A percentile compares a stretch with the other conserved stretches of the same genome.
These are phyloP conservation scores for Erpornis zantholeuca DNA, from an alignment of 2,113 vertebrate genomes.

Conservation along the genomic window DNA sequence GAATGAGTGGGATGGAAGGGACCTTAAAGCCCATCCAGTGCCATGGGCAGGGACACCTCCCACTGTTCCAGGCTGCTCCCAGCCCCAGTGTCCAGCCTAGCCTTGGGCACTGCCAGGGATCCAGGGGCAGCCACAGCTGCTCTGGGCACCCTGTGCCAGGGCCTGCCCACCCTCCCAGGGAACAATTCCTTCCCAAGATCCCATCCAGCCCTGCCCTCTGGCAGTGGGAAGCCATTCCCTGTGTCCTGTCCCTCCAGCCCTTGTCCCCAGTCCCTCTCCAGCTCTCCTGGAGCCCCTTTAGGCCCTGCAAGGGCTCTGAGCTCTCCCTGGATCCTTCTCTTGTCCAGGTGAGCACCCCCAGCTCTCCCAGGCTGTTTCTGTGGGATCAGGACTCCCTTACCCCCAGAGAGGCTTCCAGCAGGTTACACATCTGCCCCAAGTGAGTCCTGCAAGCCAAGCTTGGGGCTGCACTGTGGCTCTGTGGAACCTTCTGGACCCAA, in stretches of 20 bases:
- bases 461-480: not conserved
- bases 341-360: not conserved
- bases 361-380: not conserved
- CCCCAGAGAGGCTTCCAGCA: not conserved
- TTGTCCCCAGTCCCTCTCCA: not conserved
- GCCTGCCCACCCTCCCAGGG: fast-evolving
- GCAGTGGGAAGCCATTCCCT: not conserved
- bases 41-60: not conserved
- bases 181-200: fast-evolving
- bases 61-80: fast-evolving
- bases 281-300: not conserved
- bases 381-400: not conserved
- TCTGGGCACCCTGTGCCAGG: not conserved
- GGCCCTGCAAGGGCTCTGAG: not conserved
- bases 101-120: not conserved
- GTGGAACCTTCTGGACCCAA: not conserved
- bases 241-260: not conserved
- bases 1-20: not conserved
- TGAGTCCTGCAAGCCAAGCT: not conserved
- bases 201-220: fast-evolving
- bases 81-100: fast-evolving
- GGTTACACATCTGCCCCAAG: fast-evolving
- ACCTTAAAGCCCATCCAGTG: not conserved
- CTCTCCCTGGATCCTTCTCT: not conserved
- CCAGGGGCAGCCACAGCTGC: not conserved